A percentile compares a stretch with the other conserved stretches of the same genome.
Conservation (phyloP, 1,140 invertebrate species). For the Gyrodactylus salaris region DNA sequence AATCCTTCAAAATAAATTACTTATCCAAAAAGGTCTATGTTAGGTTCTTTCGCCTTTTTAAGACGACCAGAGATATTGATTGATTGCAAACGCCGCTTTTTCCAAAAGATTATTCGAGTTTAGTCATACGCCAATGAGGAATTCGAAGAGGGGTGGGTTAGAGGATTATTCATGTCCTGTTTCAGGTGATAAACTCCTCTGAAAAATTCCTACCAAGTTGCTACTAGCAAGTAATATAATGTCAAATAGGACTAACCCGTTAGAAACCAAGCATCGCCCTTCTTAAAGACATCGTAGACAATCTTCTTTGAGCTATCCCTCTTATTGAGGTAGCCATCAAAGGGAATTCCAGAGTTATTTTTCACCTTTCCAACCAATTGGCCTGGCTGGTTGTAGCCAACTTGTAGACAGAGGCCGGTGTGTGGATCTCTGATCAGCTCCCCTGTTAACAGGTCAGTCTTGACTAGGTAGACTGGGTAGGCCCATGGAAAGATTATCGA, state of each 20-base stretch:
- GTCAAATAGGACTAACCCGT: conserved; percentile 33
- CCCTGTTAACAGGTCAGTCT: conserved; percentile 32
- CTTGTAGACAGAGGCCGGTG: conserved; percentile 2
- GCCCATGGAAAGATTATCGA: conserved; percentile 23
- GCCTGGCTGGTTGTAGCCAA: conserved; percentile 40
- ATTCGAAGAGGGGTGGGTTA: too few species aligned
- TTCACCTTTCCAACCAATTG: conserved; percentile 85
- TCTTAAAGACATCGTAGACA: conserved; percentile 45
- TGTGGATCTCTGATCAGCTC: conserved; percentile 14
- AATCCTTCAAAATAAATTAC: too few species aligned
- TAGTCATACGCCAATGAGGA: too few species aligned
- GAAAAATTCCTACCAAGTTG: too few species aligned
- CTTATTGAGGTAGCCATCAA: conserved; percentile 53
- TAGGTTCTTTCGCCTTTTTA: too few species aligned
- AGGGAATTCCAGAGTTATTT: conserved; percentile 26
- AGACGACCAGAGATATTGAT: too few species aligned
- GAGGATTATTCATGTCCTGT: too few species aligned
- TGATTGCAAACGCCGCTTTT: too few species aligned
- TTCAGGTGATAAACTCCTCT: too few species aligned
- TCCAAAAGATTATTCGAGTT: too few species aligned
- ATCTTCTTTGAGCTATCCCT: conserved; percentile 68
- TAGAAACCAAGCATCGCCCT: conserved; percentile 58
- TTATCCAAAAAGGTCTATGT: too few species aligned
- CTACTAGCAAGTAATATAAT: too few species aligned
- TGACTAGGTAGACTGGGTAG: conserved; percentile 34